phyloP scores from a whole-genome alignment of 2,888 invertebrate genomes.

The Sarcophaga subvicina region DNA sequence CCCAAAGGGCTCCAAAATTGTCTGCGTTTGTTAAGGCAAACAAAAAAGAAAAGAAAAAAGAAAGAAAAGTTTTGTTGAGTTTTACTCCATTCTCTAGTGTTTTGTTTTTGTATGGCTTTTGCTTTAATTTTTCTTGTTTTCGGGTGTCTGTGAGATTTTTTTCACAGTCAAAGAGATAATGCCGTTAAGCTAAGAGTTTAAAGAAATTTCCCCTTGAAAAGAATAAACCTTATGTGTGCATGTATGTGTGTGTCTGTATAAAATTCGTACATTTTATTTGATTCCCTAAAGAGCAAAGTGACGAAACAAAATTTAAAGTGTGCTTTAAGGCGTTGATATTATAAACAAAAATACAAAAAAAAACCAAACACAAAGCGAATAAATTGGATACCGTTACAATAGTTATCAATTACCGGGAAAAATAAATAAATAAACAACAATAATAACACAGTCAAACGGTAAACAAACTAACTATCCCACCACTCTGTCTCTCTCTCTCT shows the following conservation, averaged over 20 bases:
- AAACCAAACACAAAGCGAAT: background rate
- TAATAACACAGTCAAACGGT: slow-evolving; percentile 12
- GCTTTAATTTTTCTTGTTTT: slow-evolving; percentile 25
- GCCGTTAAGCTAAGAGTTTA: slow-evolving; percentile 40
- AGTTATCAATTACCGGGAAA: slow-evolving; percentile 59
- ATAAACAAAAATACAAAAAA: slow-evolving; percentile 26
- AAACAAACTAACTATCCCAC: slow-evolving; percentile 14
- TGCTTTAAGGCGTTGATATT: slow-evolving; percentile 49
- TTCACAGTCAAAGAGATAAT: slow-evolving; percentile 59
- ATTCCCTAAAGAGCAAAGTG: slow-evolving; percentile 57
- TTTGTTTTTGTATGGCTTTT: slow-evolving; percentile 57
- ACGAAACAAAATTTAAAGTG: slow-evolving; percentile 50
- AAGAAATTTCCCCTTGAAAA: background rate
- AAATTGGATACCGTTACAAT: slow-evolving; percentile 51
- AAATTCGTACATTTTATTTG: slow-evolving; percentile 26
- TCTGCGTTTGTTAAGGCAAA: slow-evolving; percentile 49
- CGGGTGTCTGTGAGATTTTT: slow-evolving; percentile 9
- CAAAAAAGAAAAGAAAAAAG: slow-evolving; percentile 6
- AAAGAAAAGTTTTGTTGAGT: slow-evolving; percentile 29
- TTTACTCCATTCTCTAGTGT: slow-evolving; percentile 4
- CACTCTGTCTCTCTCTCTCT: background rate
- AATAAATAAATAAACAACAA: slow-evolving; percentile 58
- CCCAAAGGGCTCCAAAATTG: slow-evolving; percentile 33
- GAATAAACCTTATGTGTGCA: background rate
- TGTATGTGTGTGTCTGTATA: slow-evolving; percentile 17